Percentiles rank a stretch among this genome's conserved stretches.
These are phyloP conservation scores for Garra rufa DNA, from an alignment of 2,113 vertebrate genomes.

Conservation along the genomic window DNA sequence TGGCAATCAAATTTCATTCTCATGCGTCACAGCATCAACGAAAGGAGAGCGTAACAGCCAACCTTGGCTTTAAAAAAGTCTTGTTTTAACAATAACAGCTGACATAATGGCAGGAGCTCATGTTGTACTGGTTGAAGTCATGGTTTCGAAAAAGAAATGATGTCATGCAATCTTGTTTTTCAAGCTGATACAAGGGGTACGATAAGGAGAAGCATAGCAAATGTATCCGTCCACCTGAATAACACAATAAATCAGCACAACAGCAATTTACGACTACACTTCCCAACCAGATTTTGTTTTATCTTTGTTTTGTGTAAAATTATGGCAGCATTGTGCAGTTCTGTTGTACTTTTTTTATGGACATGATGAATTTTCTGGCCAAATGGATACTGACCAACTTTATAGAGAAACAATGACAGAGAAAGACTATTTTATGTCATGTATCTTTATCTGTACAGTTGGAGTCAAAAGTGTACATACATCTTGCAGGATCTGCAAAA, in stretches of 20 bases:
- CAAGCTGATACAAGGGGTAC: conserved; percentile 42
- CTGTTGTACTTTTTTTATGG: background rate
- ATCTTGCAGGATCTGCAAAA: too few relatives aligned
- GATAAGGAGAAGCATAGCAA: conserved; percentile 42
- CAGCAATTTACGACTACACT: background rate
- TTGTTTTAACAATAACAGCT: conserved; percentile 51
- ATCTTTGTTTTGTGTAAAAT: background rate
- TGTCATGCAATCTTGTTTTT: conserved; percentile 53
- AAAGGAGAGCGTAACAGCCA: conserved; percentile 2
- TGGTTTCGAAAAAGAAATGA: conserved; percentile 50
- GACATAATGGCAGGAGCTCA: conserved; percentile 50
- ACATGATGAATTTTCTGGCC: background rate
- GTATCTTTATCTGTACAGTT: background rate
- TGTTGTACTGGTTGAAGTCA: conserved; percentile 52
- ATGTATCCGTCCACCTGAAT: conserved; percentile 3
- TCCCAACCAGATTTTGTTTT: background rate
- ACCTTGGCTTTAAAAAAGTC: conserved; percentile 11
- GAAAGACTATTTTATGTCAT: background rate
- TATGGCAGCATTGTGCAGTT: conserved; percentile 1
- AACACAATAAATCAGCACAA: conserved; percentile 18
- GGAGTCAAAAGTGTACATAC: too few relatives aligned
- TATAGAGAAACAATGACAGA: background rate
- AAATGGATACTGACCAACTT: background rate
- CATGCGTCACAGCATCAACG: background rate
- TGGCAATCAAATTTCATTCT: background rate